phyloP scores from a whole-genome alignment of 2,888 invertebrate genomes.

The Drosophila nr. perissopoda region DNA sequence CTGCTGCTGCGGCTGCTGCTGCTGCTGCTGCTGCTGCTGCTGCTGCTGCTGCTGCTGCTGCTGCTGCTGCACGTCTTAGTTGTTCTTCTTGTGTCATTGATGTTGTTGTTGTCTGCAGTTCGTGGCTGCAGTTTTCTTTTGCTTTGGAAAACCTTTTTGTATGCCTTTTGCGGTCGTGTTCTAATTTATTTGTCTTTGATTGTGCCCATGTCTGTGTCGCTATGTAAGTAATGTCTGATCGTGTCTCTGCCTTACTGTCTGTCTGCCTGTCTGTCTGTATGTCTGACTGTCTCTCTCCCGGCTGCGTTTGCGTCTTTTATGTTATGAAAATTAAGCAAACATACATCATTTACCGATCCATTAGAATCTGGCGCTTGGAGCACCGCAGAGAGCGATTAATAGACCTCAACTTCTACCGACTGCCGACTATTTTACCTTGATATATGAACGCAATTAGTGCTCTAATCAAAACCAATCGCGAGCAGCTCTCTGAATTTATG shows the following conservation, averaged over 20 bases:
- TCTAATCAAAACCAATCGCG: conserved; percentile 69
- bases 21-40: conserved; percentile 5
- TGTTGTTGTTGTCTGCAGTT: conserved; percentile 43
- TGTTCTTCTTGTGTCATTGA: conserved; percentile 28
- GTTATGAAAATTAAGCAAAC: conserved; percentile 66
- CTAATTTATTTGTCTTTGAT: conserved; percentile 81
- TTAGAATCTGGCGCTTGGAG: conserved; percentile 62
- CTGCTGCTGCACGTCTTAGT: neutral
- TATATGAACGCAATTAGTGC: conserved; percentile 74
- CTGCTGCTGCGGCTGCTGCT: conserved; percentile 16
- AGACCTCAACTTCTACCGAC: conserved; percentile 32
- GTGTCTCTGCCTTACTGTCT: conserved; percentile 50
- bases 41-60: conserved; percentile 16
- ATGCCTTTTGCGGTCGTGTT: conserved; percentile 72
- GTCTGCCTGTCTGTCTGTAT: neutral
- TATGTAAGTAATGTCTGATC: conserved; percentile 52
- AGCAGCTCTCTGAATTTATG: conserved; percentile 50
- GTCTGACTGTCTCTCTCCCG: neutral
- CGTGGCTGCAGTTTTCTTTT: conserved; percentile 64
- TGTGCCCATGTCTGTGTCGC: conserved; percentile 67
- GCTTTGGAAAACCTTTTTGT: conserved; percentile 50
- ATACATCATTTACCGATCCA: conserved; percentile 70
- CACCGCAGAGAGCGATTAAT: conserved; percentile 38
- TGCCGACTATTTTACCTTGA: conserved; percentile 56
- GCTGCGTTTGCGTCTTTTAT: conserved; percentile 5